Conservation (phyloP, 2,797 vertebrate genomes). For the Danio albolineatus region DNA sequence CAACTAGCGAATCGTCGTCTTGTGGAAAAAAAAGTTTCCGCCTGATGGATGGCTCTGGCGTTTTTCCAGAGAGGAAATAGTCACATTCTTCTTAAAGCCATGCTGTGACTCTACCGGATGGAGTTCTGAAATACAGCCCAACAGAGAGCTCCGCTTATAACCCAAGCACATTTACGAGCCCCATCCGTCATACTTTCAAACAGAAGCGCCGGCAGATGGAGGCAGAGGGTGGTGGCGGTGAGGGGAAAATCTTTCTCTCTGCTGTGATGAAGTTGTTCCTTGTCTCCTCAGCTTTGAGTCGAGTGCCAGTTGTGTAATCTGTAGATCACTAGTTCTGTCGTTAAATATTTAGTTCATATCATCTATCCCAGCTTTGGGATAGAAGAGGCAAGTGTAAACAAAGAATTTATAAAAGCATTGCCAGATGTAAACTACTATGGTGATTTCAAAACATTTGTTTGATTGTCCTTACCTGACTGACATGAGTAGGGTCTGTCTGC, state of each 20-base stretch:
- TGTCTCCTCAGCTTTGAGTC: conserved; percentile 32
- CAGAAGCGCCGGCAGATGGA: conserved; percentile 53
- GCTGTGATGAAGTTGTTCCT: conserved; percentile 50
- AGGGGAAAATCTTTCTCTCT: conserved; percentile 30
- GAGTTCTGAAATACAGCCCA: conserved; percentile 61
- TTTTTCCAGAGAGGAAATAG: conserved; percentile 45
- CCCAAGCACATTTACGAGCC: conserved; percentile 59
- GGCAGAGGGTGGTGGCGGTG: background rate
- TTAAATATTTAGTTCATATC: background rate
- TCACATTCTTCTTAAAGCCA: conserved; percentile 52
- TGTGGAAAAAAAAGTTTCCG: conserved; percentile 4
- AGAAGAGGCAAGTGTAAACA: background rate
- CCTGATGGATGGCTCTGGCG: conserved; percentile 52
- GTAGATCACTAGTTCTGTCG: background rate
- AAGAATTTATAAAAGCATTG: background rate
- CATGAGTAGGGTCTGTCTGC: too few species aligned
- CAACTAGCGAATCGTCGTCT: conserved; percentile 1
- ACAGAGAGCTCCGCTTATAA: conserved; percentile 59
- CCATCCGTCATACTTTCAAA: conserved; percentile 63
- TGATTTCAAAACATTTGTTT: too few species aligned
- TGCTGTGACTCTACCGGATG: conserved; percentile 48
- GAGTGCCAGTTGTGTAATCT: conserved; percentile 3
- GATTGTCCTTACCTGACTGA: too few species aligned
- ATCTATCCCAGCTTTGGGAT: background rate
- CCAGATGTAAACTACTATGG: background rate